Evolutionary conservation across 2,797 vertebrate species (phyloP).

Genomic region (Hypotaenidia okinawae): DNA sequence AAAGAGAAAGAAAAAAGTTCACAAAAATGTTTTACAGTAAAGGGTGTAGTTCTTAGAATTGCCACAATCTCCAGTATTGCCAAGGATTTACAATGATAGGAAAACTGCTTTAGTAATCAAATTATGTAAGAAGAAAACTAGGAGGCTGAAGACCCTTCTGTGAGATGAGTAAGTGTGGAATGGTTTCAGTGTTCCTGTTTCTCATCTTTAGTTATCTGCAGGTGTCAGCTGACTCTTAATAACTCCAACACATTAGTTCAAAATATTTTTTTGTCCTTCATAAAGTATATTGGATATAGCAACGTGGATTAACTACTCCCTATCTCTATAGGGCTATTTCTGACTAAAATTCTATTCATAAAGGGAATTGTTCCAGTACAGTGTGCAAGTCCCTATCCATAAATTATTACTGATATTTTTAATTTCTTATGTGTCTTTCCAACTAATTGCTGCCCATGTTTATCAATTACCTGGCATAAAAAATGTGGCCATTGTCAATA

Average conservation of each 20-base stretch:
- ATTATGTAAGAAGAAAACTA: background rate
- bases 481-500: background rate
- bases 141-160: constrained; percentile 14
- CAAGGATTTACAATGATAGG: background rate
- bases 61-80: background rate
- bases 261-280: constrained; percentile 13
- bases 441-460: background rate
- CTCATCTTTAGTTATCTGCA: background rate
- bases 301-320: constrained; percentile 22
- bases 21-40: background rate
- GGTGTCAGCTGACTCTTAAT: constrained; percentile 34
- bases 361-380: background rate
- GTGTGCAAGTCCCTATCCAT: background rate
- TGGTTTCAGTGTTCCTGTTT: background rate
- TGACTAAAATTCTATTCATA: background rate
- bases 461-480: background rate
- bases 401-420: background rate
- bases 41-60: background rate
- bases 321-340: background rate
- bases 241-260: constrained; percentile 17
- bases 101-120: constrained; percentile 27
- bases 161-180: constrained; percentile 18
- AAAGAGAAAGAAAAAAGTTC: background rate
- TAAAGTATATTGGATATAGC: background rate
- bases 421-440: background rate